A percentile compares a stretch with the other conserved stretches of the same genome.
phyloP scores from a whole-genome alignment of 64 coral and sea anemone genomes.

The Montipora cactus region DNA sequence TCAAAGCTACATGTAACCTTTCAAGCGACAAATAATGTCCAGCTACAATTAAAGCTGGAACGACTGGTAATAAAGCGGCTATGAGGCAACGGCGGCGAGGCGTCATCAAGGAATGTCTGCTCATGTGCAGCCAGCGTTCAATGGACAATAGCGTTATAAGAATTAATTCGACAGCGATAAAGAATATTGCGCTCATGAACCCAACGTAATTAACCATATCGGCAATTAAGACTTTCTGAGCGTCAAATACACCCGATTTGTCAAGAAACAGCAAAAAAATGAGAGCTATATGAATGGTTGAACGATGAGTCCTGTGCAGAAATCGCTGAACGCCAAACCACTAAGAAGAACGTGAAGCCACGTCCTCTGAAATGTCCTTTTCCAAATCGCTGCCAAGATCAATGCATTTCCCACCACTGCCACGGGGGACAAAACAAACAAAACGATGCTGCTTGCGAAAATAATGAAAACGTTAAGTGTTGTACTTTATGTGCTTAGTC shows the following conservation, averaged over 20 bases:
- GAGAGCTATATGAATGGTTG: neutral
- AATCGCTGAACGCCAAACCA: neutral
- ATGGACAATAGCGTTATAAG: conserved; percentile 1
- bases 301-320: neutral
- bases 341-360: neutral
- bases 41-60: neutral
- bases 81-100: neutral
- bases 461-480: neutral
- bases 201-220: no score
- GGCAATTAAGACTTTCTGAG: no score
- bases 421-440: neutral
- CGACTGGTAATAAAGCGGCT: neutral
- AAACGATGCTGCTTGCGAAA: neutral
- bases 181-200: no score
- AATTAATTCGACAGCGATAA: neutral
- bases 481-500: neutral
- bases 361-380: neutral
- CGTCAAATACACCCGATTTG: neutral
- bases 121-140: conserved; percentile 28
- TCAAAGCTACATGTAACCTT: neutral
- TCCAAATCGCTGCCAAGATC: conserved; percentile 24
- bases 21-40: no score
- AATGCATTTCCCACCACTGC: conserved; percentile 28
- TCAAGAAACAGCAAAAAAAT: neutral
- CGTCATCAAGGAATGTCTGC: neutral